Evolutionary conservation across 1,140 invertebrate genomes (phyloP).

Genomic region (Lepidurus couesii): DNA sequence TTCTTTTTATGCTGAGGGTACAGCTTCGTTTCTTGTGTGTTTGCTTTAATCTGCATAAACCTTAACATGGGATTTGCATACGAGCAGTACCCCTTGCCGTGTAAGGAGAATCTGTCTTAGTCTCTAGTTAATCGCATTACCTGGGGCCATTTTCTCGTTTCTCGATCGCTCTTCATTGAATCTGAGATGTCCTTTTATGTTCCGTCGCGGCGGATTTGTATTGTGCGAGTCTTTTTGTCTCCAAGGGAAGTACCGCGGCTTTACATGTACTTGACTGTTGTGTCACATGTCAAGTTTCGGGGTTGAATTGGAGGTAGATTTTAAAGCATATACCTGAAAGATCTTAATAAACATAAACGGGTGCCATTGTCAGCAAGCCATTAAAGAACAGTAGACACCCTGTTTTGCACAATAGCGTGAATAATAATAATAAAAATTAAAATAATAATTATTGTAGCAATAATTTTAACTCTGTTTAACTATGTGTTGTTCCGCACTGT

Average conservation of each 20-base stretch:
- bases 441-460: too few species aligned
- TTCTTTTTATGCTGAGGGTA: too few species aligned
- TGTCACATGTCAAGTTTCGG: too few species aligned
- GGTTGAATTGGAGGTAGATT: too few species aligned
- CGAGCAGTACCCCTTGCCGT: not conserved
- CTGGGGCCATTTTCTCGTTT: not conserved
- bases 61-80: not conserved
- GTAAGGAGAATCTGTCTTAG: not conserved
- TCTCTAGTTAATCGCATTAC: slow-evolving; percentile 11
- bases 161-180: not conserved
- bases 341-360: too few species aligned
- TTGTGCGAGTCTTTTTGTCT: not conserved
- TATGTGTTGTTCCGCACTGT: too few species aligned
- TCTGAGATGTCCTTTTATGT: not conserved
- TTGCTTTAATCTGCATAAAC: not conserved
- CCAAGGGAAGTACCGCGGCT: not conserved
- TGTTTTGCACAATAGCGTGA: too few species aligned
- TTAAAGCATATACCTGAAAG: too few species aligned
- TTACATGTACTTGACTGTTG: not conserved
- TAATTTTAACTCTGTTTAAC: too few species aligned
- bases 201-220: not conserved
- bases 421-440: too few species aligned
- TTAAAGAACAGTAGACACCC: too few species aligned
- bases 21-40: not conserved
- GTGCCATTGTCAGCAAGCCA: too few species aligned